phyloP scores from a whole-genome alignment of 1,140 invertebrate species.

The Solenopsis fugax region DNA sequence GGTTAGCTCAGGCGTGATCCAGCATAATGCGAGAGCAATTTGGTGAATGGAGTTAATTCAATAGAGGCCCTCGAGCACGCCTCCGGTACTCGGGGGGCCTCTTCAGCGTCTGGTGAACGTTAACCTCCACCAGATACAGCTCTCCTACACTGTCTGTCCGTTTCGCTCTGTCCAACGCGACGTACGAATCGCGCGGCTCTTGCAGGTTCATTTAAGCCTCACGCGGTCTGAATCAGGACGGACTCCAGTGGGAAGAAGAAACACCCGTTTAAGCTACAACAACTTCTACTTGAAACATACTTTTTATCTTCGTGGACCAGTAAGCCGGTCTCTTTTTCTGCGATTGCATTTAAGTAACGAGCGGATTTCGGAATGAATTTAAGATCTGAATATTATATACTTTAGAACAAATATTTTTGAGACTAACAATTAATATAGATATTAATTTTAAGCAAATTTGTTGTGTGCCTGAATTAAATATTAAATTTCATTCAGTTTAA shows the following conservation, averaged over 20 bases:
- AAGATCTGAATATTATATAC: not conserved
- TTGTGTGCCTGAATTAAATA: not conserved
- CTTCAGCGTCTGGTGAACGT: conserved; percentile 72
- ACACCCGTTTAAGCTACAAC: conserved; percentile 6
- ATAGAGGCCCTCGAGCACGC: conserved; percentile 78
- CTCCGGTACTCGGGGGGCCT: conserved; percentile 68
- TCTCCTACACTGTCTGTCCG: conserved; percentile 59
- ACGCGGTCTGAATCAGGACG: conserved; percentile 56
- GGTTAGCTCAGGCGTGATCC: conserved; percentile 77
- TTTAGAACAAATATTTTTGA: not conserved
- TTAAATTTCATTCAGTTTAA: not conserved
- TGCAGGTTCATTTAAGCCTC: conserved; percentile 58
- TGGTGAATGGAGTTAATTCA: conserved; percentile 81
- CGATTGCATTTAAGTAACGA: conserved; percentile 4
- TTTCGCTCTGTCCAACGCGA: conserved; percentile 25
- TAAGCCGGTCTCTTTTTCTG: not conserved
- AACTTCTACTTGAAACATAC: conserved; percentile 14
- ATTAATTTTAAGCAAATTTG: not conserved
- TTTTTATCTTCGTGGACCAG: not conserved
- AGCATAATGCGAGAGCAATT: conserved; percentile 81
- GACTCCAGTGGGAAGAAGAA: conserved; percentile 43
- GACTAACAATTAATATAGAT: not conserved
- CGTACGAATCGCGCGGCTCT: conserved; percentile 59
- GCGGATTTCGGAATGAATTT: not conserved
- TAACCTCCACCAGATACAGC: conserved; percentile 66